These are phyloP conservation scores for Megalops atlanticus DNA, from an alignment of 2,113 vertebrate genomes.

Conservation along the genomic window DNA sequence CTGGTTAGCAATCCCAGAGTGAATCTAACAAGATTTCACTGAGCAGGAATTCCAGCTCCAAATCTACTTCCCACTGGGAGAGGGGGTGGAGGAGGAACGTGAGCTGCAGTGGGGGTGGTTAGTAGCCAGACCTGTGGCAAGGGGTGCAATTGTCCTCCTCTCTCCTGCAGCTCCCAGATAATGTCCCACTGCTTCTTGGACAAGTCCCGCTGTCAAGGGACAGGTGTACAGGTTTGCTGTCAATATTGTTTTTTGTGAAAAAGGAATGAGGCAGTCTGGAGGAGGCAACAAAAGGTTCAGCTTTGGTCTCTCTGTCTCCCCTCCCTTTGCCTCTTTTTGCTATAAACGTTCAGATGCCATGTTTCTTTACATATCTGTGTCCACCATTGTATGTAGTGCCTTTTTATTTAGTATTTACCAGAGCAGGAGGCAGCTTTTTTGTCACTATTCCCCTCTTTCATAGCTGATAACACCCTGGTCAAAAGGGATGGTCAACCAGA, in stretches of 20 bases:
- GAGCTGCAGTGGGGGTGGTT: neutral
- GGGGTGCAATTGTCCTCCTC: neutral
- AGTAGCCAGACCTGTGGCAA: neutral
- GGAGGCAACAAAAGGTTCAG: neutral
- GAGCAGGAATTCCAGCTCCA: slow-evolving; percentile 20
- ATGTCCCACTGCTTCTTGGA: neutral
- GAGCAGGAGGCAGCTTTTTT: too few relatives aligned
- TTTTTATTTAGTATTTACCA: too few relatives aligned
- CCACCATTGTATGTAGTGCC: too few relatives aligned
- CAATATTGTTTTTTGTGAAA: slow-evolving; percentile 20
- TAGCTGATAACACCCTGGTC: too few relatives aligned
- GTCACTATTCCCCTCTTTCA: too few relatives aligned
- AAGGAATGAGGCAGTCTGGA: neutral
- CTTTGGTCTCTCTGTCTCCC: neutral
- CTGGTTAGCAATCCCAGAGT: slow-evolving; percentile 20
- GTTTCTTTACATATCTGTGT: too few relatives aligned
- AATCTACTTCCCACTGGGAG: slow-evolving; percentile 11
- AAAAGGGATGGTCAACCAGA: too few relatives aligned
- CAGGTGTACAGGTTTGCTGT: neutral
- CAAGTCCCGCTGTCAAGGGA: neutral
- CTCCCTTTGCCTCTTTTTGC: neutral
- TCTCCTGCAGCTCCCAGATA: neutral
- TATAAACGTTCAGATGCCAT: too few relatives aligned
- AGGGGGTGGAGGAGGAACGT: neutral
- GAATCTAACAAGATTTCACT: slow-evolving; percentile 24